Evolutionary conservation across 2,888 invertebrate species (phyloP).

Genomic region (Aproaerema taeniolella): DNA sequence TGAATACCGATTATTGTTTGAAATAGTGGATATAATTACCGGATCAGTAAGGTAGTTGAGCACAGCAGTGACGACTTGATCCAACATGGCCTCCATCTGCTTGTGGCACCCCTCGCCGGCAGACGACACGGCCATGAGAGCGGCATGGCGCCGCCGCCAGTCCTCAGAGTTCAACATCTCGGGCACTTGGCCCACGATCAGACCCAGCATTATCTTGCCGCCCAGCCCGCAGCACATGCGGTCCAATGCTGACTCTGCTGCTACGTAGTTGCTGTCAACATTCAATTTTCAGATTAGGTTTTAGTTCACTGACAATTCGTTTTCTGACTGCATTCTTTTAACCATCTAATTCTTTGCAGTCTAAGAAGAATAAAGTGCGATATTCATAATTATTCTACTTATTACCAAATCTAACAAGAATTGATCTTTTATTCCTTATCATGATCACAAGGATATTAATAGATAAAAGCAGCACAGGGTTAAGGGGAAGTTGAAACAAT

Average conservation of each 20-base stretch:
- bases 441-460: too few species aligned
- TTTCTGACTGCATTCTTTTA: too few species aligned
- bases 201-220: conserved; percentile 92
- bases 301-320: too few species aligned
- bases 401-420: not conserved
- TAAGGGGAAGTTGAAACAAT: too few species aligned
- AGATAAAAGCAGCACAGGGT: too few species aligned
- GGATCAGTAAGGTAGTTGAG: conserved; percentile 90
- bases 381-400: too few species aligned
- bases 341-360: too few species aligned
- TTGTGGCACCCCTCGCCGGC: conserved; percentile 99
- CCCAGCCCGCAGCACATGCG: conserved; percentile 98
- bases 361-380: too few species aligned
- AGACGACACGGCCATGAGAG: conserved; percentile 98
- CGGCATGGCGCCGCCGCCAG: conserved; percentile 96
- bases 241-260: conserved; percentile 97
- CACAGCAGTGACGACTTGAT: conserved; percentile 94
- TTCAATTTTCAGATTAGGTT: not conserved
- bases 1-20: too few species aligned
- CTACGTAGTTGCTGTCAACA: conserved; percentile 93
- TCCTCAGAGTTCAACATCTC: conserved; percentile 89
- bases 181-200: conserved; percentile 91
- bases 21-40: conserved; percentile 79
- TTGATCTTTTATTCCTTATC: not conserved
- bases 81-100: conserved; percentile 97